phyloP scores from a whole-genome alignment of 23 tunicate genomes.

The Oikopleura dioica region DNA sequence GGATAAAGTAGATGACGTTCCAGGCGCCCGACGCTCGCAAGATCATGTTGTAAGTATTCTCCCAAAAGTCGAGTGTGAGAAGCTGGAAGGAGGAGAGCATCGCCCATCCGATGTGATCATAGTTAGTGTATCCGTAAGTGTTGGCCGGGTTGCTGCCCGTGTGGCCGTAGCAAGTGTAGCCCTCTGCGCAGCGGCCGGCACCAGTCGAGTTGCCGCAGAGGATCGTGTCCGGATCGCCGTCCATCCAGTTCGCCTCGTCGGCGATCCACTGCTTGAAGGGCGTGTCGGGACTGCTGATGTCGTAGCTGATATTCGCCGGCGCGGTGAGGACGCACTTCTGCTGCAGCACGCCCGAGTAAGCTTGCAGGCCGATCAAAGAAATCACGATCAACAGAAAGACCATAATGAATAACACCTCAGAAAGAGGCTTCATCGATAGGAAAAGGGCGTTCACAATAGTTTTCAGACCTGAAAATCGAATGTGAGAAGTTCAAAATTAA shows the following conservation, averaged over 20 bases:
- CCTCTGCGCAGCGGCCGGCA: slow-evolving; percentile 59
- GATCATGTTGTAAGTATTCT: slow-evolving; percentile 81
- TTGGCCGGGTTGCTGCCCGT: slow-evolving; percentile 42
- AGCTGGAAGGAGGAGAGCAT: slow-evolving; percentile 75
- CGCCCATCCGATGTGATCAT: slow-evolving; percentile 68
- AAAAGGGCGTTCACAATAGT: slow-evolving; percentile 83
- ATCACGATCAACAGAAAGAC: slow-evolving; percentile 44
- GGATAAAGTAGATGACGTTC: slow-evolving; percentile 45
- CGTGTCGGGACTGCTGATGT: not conserved
- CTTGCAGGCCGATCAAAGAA: slow-evolving; percentile 59
- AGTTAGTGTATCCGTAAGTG: slow-evolving; percentile 48
- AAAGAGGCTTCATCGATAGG: slow-evolving; percentile 61
- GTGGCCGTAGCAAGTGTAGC: slow-evolving; percentile 36
- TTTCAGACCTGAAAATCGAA: slow-evolving; percentile 32
- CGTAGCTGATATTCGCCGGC: not conserved
- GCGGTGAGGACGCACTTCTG: slow-evolving; percentile 26
- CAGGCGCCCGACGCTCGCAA: slow-evolving; percentile 71
- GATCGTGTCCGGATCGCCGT: slow-evolving; percentile 30
- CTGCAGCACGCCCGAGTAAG: slow-evolving; percentile 51
- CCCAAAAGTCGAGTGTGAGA: slow-evolving; percentile 73
- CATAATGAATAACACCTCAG: slow-evolving; percentile 86
- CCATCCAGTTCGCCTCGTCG: slow-evolving; percentile 41
- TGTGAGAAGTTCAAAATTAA: not conserved
- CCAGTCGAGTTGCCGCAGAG: slow-evolving; percentile 71
- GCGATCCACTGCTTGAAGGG: not conserved